Conservation (phyloP, 2,888 invertebrate genomes). For the Acholoe squamosa region DNA sequence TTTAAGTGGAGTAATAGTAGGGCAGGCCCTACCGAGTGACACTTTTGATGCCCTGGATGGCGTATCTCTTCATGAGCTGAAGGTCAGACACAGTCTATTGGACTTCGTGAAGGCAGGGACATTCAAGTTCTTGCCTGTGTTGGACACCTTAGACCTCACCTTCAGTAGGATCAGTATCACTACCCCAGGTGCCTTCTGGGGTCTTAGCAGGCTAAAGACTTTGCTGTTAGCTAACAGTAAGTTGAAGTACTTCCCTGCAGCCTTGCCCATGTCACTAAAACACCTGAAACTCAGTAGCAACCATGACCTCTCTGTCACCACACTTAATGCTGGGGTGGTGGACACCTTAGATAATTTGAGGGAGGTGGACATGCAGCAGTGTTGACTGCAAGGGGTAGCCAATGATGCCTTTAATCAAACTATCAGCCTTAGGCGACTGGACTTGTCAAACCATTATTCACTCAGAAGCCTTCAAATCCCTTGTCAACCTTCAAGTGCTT, state of each 20-base stretch:
- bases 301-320: neutral
- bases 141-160: neutral
- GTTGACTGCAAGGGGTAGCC: neutral
- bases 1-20: neutral
- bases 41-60: neutral
- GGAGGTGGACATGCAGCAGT: neutral
- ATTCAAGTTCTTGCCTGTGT: neutral
- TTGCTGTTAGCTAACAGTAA: neutral
- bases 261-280: neutral
- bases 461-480: neutral
- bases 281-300: neutral
- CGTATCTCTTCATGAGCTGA: neutral
- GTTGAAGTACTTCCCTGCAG: neutral
- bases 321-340: neutral
- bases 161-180: neutral
- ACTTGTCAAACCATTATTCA: neutral
- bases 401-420: neutral
- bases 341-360: neutral
- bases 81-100: neutral
- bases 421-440: neutral
- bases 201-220: neutral
- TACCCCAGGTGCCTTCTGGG: neutral
- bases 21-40: neutral
- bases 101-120: neutral
- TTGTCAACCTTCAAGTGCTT: neutral